These are phyloP conservation scores for Dreissena rostriformis DNA, from an alignment of 1,140 invertebrate genomes.

Conservation along the genomic window DNA sequence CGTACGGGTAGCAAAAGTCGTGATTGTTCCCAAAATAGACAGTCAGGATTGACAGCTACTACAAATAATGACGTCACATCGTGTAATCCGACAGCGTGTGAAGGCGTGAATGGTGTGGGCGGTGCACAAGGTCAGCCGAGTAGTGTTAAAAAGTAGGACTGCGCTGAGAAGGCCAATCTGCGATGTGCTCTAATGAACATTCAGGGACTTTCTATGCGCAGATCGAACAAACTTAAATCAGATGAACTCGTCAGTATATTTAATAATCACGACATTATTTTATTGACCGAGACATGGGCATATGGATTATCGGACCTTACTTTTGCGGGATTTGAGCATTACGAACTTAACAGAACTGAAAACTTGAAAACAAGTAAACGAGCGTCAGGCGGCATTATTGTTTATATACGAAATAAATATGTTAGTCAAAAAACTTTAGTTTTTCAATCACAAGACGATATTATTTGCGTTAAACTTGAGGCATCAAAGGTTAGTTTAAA, in stretches of 20 bases:
- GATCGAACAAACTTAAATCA: conserved; percentile 5
- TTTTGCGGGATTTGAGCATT: conserved; percentile 20
- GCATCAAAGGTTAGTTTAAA: too few relatives aligned
- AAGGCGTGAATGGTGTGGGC: too few relatives aligned
- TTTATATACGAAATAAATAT: conserved; percentile 18
- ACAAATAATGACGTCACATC: not conserved
- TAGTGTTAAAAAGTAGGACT: not conserved
- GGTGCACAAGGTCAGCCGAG: not conserved
- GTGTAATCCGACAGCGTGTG: not conserved
- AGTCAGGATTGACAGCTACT: not conserved
- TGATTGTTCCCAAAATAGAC: not conserved
- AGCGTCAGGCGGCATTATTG: conserved; percentile 14
- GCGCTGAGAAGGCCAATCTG: not conserved
- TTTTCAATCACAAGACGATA: too few relatives aligned
- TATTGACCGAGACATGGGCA: conserved; percentile 30
- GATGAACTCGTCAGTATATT: not conserved
- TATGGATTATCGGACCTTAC: not conserved
- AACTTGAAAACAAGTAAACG: conserved; percentile 19
- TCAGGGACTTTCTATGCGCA: not conserved
- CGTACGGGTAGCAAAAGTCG: not conserved
- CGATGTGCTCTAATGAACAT: conserved; percentile 15
- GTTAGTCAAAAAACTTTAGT: too few relatives aligned
- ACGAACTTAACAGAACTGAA: conserved; percentile 11
- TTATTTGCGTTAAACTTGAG: too few relatives aligned
- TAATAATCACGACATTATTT: not conserved